Conservation (phyloP, 2,888 invertebrate genomes). For the Eupithecia inturbata region DNA sequence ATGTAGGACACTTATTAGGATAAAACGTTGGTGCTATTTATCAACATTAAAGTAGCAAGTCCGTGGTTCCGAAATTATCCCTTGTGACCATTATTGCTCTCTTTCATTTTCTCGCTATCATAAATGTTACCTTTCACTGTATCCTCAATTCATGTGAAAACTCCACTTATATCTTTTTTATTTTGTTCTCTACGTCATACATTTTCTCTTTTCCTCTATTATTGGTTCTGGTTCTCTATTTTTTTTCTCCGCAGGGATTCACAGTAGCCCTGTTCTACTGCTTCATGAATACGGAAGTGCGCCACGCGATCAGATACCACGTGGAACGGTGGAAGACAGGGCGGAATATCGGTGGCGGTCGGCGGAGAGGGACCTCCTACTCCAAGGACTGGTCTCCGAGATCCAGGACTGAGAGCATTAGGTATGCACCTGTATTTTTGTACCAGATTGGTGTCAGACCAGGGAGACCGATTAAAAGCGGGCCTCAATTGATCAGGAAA, state of each 20-base stretch:
- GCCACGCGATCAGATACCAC: slow-evolving; percentile 92
- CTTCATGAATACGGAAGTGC: slow-evolving; percentile 96
- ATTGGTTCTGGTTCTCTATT: not conserved
- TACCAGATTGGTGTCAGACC: no score
- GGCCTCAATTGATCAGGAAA: no score
- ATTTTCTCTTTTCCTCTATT: not conserved
- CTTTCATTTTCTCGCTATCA: not conserved
- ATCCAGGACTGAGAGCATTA: slow-evolving; percentile 92
- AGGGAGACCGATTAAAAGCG: no score
- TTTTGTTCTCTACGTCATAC: not conserved
- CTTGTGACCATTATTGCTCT: not conserved
- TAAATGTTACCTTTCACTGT: not conserved
- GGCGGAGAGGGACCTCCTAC: slow-evolving; percentile 87
- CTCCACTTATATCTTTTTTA: not conserved
- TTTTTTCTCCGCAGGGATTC: slow-evolving; percentile 87
- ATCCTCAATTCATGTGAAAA: not conserved
- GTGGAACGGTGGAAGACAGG: slow-evolving; percentile 91
- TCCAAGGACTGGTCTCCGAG: slow-evolving; percentile 93
- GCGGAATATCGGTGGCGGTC: slow-evolving; percentile 85
- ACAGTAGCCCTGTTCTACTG: slow-evolving; percentile 96
- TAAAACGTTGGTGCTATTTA: not conserved
- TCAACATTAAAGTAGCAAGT: not conserved
- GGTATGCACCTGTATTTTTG: slow-evolving; percentile 76
- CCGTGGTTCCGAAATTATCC: not conserved
- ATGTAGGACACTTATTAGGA: not conserved